Conservation (phyloP, 2,113 vertebrate genomes). For the Oryctolagus cuniculus region DNA sequence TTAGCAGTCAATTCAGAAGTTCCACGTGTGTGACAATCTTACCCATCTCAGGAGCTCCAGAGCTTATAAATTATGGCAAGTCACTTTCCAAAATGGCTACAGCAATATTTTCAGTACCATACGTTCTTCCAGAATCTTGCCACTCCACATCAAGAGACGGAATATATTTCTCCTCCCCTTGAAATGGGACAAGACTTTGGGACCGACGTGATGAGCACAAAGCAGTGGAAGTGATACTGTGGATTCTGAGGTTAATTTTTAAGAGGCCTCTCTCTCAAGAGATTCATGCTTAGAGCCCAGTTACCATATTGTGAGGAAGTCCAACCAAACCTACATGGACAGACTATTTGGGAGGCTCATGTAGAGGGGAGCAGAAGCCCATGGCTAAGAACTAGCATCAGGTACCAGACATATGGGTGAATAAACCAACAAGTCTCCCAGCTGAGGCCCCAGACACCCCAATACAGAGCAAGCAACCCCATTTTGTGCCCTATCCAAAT, state of each 20-base stretch:
- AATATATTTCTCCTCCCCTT: background rate
- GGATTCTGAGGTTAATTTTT: background rate
- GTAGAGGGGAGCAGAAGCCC: background rate
- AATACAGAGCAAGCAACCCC: background rate
- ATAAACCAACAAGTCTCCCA: background rate
- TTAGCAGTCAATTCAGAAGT: background rate
- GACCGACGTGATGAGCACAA: background rate
- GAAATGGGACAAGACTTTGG: background rate
- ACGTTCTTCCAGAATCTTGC: background rate
- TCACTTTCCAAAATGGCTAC: background rate
- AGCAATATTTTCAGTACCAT: background rate
- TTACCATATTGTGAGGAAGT: background rate
- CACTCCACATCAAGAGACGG: background rate
- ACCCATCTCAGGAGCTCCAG: background rate
- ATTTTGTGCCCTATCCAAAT: background rate
- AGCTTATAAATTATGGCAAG: background rate
- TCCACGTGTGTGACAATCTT: constrained; percentile 18
- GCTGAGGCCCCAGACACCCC: background rate
- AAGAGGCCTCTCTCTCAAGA: background rate
- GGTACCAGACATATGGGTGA: background rate
- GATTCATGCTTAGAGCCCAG: background rate
- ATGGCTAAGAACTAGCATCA: background rate
- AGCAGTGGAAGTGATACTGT: background rate
- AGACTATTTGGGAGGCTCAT: background rate
- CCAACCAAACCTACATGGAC: background rate